Evolutionary conservation across 2,797 vertebrate genomes (phyloP).

Genomic region (Sebastes minor): DNA sequence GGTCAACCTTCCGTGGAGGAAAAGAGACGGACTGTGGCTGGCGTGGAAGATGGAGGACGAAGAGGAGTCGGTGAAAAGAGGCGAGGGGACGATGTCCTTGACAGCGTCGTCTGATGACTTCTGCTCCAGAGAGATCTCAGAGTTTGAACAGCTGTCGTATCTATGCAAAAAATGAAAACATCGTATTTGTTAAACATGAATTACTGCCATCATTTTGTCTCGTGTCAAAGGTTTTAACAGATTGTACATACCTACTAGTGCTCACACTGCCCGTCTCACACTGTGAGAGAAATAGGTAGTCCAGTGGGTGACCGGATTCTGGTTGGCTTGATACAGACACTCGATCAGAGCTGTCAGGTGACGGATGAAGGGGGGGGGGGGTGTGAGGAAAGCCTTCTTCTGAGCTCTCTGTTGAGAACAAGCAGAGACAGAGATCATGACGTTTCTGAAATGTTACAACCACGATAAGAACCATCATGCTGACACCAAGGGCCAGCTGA

Average conservation of each 20-base stretch:
- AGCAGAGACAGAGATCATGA: conserved; percentile 3
- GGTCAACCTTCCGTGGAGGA: conserved; percentile 28
- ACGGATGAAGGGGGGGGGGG: conserved; percentile 86
- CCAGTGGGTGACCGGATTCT: conserved; percentile 85
- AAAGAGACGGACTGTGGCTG: conserved; percentile 55
- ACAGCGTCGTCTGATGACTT: conserved; percentile 87
- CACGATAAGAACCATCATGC: neutral
- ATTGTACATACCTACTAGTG: conserved; percentile 84
- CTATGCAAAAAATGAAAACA: conserved; percentile 68
- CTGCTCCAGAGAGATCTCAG: conserved; percentile 91
- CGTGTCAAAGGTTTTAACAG: neutral
- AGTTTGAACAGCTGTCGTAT: conserved; percentile 92
- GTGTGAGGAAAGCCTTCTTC: conserved; percentile 87
- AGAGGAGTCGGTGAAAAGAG: conserved; percentile 62
- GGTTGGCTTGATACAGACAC: conserved; percentile 84
- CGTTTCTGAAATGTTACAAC: conserved; percentile 19
- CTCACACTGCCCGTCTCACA: conserved; percentile 90
- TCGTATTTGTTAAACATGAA: conserved; percentile 11
- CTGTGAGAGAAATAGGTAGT: conserved; percentile 96
- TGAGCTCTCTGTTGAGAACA: conserved; percentile 82
- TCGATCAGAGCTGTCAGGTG: conserved; percentile 75
- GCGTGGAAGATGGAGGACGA: conserved; percentile 62
- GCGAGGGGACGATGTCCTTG: conserved; percentile 79
- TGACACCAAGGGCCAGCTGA: neutral
- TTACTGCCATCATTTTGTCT: neutral